These are phyloP conservation scores for Nycteola revayana DNA, from an alignment of 2,888 invertebrate genomes.

Conservation along the genomic window DNA sequence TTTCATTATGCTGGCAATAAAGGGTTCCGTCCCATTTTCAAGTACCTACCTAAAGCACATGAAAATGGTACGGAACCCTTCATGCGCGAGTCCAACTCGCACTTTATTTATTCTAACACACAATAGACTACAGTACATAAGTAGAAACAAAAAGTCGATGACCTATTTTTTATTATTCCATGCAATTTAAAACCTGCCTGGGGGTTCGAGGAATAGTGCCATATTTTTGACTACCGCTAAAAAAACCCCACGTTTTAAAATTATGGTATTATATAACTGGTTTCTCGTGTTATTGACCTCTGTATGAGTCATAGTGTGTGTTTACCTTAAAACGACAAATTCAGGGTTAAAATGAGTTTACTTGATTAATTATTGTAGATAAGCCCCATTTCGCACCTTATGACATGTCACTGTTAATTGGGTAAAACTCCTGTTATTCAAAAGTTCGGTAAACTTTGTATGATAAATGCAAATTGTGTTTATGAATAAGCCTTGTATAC, in stretches of 20 bases:
- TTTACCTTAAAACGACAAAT: slow-evolving; percentile 48
- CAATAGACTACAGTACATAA: no score
- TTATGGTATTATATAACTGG: slow-evolving; percentile 57
- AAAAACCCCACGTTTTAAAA: slow-evolving; percentile 41
- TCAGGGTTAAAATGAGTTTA: slow-evolving; percentile 24
- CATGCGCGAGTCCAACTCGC: no score
- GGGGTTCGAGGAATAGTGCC: slow-evolving; percentile 42
- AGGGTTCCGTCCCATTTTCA: no score
- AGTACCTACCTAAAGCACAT: no score
- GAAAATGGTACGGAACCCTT: no score
- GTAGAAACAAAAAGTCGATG: slow-evolving; percentile 16
- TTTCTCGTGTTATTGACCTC: slow-evolving; percentile 62
- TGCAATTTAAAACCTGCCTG: slow-evolving; percentile 21
- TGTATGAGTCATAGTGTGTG: slow-evolving; percentile 52
- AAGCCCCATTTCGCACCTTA: slow-evolving; percentile 13
- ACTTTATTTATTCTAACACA: no score
- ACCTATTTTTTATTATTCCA: slow-evolving; percentile 20
- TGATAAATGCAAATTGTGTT: background rate
- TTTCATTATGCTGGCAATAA: no score
- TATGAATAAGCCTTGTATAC: no score
- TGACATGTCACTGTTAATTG: slow-evolving; percentile 22
- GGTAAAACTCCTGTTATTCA: slow-evolving; percentile 8
- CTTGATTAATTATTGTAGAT: slow-evolving; percentile 40
- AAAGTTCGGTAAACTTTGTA: slow-evolving; percentile 26
- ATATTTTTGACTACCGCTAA: slow-evolving; percentile 43